Percentiles rank a stretch among this genome's conserved stretches.
Evolutionary conservation across 2,113 vertebrate genomes (phyloP).

Genomic region (Labeo catla): DNA sequence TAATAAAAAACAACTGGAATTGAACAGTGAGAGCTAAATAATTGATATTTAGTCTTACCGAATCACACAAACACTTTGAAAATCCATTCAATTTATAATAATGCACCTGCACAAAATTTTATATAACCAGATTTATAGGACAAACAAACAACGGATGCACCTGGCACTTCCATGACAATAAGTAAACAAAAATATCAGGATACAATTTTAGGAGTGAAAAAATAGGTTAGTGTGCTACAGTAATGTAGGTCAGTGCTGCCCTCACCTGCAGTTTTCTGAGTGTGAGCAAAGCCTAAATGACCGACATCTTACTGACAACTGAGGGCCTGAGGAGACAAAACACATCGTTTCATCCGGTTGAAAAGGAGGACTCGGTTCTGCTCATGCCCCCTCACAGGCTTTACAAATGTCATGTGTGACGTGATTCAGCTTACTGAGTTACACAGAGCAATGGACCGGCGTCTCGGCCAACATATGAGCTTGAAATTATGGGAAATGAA

Average conservation of each 20-base stretch:
- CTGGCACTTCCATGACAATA: background rate
- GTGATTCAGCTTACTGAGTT: background rate
- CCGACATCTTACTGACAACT: background rate
- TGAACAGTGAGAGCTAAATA: background rate
- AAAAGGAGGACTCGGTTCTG: constrained; percentile 12
- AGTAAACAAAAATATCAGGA: constrained; percentile 26
- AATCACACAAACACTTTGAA: background rate
- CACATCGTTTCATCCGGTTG: background rate
- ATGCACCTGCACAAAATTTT: constrained; percentile 1
- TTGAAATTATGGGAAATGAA: background rate
- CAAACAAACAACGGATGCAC: constrained; percentile 18
- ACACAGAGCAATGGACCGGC: background rate
- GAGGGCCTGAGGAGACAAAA: constrained; percentile 7
- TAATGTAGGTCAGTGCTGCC: constrained; percentile 51
- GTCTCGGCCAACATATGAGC: background rate
- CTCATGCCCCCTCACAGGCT: background rate
- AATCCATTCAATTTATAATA: background rate
- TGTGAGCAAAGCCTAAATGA: constrained; percentile 30
- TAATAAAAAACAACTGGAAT: background rate
- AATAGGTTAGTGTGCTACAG: constrained; percentile 42
- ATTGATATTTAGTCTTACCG: background rate
- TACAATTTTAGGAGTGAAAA: constrained; percentile 5
- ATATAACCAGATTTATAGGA: constrained; percentile 45
- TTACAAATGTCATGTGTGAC: constrained; percentile 1
- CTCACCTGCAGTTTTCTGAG: constrained; percentile 32